Percentiles rank a stretch among this genome's conserved stretches.
Conservation (phyloP, 2,797 vertebrate species). For the Sparidentex hasta region DNA sequence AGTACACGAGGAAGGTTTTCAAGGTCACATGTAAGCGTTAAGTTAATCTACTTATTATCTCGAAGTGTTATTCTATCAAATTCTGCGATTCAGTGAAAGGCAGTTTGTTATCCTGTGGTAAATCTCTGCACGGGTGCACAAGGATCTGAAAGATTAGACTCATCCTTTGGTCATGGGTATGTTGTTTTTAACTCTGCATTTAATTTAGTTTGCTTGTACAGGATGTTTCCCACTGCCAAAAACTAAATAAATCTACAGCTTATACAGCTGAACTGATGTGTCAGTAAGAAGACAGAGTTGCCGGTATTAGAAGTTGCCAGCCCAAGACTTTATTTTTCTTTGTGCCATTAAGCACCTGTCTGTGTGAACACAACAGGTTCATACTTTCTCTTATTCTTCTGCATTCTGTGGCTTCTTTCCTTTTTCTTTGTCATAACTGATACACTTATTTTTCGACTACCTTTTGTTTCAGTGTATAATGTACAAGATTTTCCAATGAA, state of each 20-base stretch:
- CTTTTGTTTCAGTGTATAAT: not conserved
- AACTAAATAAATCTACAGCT: not conserved
- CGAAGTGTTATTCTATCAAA: not conserved
- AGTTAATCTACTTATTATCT: conserved; percentile 9
- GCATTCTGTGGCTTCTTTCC: not conserved
- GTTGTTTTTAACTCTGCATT: not conserved
- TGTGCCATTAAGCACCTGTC: not conserved
- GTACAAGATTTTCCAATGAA: too few species aligned
- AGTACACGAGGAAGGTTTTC: conserved; percentile 18
- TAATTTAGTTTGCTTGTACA: not conserved
- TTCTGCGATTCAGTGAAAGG: not conserved
- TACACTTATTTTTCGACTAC: not conserved
- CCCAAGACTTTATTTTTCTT: not conserved
- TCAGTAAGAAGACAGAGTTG: not conserved
- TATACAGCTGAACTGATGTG: not conserved
- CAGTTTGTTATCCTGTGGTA: not conserved
- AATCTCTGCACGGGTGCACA: not conserved
- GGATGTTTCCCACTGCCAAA: not conserved
- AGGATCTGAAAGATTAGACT: conserved; percentile 4
- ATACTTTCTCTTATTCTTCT: not conserved
- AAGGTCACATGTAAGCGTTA: conserved; percentile 40
- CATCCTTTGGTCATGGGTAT: not conserved
- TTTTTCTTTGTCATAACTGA: not conserved
- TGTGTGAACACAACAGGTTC: not conserved
- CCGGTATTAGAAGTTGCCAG: not conserved